A percentile compares a stretch with the other conserved stretches of the same genome.
phyloP scores from a whole-genome alignment of 2,888 invertebrate species.

The Chromoteleia sp. region DNA sequence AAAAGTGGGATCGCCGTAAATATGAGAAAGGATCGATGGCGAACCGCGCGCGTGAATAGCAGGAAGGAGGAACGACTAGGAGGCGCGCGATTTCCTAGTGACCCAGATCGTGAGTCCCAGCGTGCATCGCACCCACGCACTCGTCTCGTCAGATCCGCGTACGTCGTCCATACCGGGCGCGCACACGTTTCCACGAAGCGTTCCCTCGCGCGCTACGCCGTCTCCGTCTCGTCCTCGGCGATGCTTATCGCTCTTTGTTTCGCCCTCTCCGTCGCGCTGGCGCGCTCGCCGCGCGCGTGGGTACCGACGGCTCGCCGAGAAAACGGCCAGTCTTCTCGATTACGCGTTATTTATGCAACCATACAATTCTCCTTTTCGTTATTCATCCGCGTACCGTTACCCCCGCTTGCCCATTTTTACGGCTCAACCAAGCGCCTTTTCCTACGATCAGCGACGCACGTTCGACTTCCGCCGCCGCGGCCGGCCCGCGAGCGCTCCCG shows the following conservation, averaged over 20 bases:
- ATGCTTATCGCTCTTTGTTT: conserved; percentile 52
- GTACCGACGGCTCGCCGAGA: no score
- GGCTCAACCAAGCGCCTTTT: conserved; percentile 27
- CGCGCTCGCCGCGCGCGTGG: conserved; percentile 14
- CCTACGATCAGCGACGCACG: conserved; percentile 17
- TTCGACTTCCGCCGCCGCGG: no score
- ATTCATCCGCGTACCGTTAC: conserved; percentile 42
- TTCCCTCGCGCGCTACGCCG: not conserved
- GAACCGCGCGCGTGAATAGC: conserved; percentile 49
- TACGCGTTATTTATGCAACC: conserved; percentile 61
- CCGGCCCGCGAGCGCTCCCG: no score
- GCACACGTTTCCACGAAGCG: conserved; percentile 27
- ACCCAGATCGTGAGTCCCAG: conserved; percentile 77
- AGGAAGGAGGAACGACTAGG: conserved; percentile 70
- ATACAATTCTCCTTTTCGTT: conserved; percentile 47
- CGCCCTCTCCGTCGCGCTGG: conserved; percentile 11
- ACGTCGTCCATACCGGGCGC: conserved; percentile 39
- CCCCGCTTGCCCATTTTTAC: conserved; percentile 20
- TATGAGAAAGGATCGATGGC: conserved; percentile 38
- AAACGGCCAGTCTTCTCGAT: conserved; percentile 39
- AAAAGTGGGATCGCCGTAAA: not conserved
- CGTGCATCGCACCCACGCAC: conserved; percentile 46
- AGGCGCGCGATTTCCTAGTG: conserved; percentile 82
- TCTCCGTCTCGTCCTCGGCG: conserved; percentile 22
- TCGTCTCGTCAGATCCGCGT: conserved; percentile 36